Evolutionary conservation across 2,113 vertebrate genomes (phyloP), one percentile per base, ranked within the genome.

Genomic region (Mastomys coucha): DNA sequence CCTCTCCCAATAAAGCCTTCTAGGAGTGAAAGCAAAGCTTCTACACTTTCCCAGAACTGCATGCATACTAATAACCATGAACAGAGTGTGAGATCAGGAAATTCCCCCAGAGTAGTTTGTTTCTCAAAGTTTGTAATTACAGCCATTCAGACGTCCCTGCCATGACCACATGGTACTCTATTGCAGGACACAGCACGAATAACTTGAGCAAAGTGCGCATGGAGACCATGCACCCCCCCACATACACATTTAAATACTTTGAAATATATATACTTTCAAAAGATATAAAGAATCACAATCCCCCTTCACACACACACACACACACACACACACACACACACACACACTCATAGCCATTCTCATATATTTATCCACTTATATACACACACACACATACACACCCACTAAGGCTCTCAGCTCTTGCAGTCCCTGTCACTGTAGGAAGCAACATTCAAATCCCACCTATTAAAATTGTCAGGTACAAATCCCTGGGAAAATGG

Each of bases 91-190:
- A 97, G 89, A 88, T 51, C 65, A 36, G 92, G 95, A 96, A 97
- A 95, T 96, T 97, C 97, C 97, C 85, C 96, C 88, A 90, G 98
- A 97, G 97, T 63, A 17, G 85, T 73, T 95, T 94, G 96, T 95
- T 96, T 97, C 87, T 72, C 89, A 1, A 69, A 95, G 92, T 56
- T 94, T 97, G 89, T 87, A 95, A 97, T 28, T 16, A 22, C 90
- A 4, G 88, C 92, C 92, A 28, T 19, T n/a, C 51, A 56, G 96
- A 72, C 26, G 53, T 28, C 95, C 96, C 73, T 17, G 97, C 85
- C 92, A 95, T 49, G 80, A 97, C 89, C 91, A 69, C 58, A 13
- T 22, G 65, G 96, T 65, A 95, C 93, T 94, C 96, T 97, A 98
- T 92, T 92, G 95, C 95, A 67, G 94, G 88, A 97, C 98, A 1